phyloP scores from a whole-genome alignment of 2,113 vertebrate species.

The Ginglymostoma cirratum region DNA sequence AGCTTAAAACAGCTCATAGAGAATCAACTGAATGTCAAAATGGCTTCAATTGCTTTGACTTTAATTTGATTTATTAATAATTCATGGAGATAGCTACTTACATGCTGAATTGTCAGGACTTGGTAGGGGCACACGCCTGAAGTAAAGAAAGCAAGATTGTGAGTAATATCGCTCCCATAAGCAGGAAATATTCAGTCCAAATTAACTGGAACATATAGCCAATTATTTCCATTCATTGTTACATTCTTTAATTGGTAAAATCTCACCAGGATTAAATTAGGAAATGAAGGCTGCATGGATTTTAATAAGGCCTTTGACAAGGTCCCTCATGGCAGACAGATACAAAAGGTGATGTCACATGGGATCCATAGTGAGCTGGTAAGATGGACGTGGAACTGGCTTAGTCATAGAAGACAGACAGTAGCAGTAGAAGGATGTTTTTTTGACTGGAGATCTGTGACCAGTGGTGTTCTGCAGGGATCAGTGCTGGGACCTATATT shows the following conservation, averaged over 20 bases:
- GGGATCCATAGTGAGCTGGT: no score
- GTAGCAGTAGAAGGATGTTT: no score
- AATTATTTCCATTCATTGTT: conserved; percentile 50
- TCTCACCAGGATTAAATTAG: not conserved
- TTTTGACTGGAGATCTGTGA: no score
- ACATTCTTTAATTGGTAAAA: not conserved
- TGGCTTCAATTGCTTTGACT: not conserved
- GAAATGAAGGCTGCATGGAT: not conserved
- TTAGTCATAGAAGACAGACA: no score
- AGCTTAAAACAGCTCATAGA: not conserved
- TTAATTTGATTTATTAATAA: not conserved
- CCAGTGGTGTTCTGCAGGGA: no score
- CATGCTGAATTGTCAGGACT: conserved; percentile 47
- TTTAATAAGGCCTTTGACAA: no score
- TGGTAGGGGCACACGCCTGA: conserved; percentile 71
- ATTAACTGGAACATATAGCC: not conserved
- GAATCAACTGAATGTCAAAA: not conserved
- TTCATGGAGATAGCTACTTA: conserved; percentile 1
- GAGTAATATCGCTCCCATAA: not conserved
- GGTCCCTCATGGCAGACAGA: no score
- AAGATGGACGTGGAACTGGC: no score
- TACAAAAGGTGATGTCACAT: no score
- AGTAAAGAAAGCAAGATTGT: conserved; percentile 42
- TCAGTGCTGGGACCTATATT: no score
- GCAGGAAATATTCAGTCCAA: not conserved